Evolutionary conservation across 2,113 vertebrate species (phyloP), one percentile per base, ranked within the genome.

Genomic region (Sebastes schlegelii): DNA sequence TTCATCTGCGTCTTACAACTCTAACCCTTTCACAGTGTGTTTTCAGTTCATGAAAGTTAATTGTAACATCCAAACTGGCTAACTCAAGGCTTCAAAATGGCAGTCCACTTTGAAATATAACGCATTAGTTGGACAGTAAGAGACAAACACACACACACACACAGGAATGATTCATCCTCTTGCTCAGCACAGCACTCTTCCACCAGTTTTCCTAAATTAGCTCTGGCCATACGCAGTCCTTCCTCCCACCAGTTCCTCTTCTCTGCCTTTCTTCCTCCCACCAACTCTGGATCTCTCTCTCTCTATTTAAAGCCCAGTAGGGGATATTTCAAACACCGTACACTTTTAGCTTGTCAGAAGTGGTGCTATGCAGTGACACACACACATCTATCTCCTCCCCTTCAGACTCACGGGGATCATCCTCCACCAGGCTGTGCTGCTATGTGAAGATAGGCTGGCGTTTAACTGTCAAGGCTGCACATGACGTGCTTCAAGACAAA

Each of bases 171-270:
- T 66, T 91, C 80, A 87, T 70, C 49, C 63, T 87, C 64, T 75
- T 73, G 71, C 90, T 87, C 86, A 83, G 79, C 74, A 42, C 17
- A 66, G 70, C 77, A 49, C 52, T 91, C 54, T 79, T 84, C 84
- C 84, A 87, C 60, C 55, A 81, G 64, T 76, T 79, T 87, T 88
- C 86, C 84, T 52, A 82, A 91, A 89, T 93, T 88, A 91, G 87
- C 85, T 52, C 70, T 75, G 83, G 72, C 72, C 84, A 74, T 67
- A 79, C 80, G 74, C 75, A 74, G 67, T 61, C 23, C 82, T 79
- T 84, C 92, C 85, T 86, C 91, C 88, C 85, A 90, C 86, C 66
- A 62, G 81, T 85, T 88, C 85, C 87, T 90, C 88, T 77, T 63
- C 86, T 85, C 71, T 49, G 73, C 63, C 66, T 42, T 71, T 83